phyloP scores from a whole-genome alignment of 2,888 invertebrate genomes.

The Anoncus sp. region DNA sequence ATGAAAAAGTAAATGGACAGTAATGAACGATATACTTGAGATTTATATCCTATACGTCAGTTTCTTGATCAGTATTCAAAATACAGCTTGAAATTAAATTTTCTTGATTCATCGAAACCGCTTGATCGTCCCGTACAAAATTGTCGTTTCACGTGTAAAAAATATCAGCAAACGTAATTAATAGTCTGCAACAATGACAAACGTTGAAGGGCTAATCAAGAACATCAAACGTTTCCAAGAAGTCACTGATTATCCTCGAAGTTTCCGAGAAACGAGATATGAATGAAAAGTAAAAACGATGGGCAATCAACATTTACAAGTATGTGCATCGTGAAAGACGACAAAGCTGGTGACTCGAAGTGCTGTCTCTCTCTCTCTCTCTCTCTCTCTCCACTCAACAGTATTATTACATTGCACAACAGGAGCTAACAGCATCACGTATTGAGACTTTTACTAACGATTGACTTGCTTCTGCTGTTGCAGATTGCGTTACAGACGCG shows the following conservation, averaged over 20 bases:
- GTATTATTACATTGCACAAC: conserved; percentile 42
- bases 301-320: conserved; percentile 47
- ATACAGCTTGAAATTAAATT: too few species aligned
- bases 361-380: conserved; percentile 16
- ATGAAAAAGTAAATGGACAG: too few species aligned
- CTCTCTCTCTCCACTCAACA: conserved; percentile 7
- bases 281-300: not conserved
- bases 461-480: conserved; percentile 51
- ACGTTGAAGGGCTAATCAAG: not conserved
- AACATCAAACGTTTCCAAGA: not conserved
- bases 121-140: too few species aligned
- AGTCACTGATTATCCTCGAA: conserved; percentile 27
- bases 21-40: too few species aligned
- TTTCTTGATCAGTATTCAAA: too few species aligned
- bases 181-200: not conserved
- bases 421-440: conserved; percentile 44
- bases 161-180: too few species aligned
- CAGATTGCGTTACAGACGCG: conserved; percentile 60
- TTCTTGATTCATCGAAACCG: too few species aligned
- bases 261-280: conserved; percentile 3
- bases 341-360: conserved; percentile 22
- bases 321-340: conserved; percentile 19
- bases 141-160: too few species aligned
- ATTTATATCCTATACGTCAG: too few species aligned
- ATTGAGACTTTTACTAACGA: conserved; percentile 58